phyloP scores from a whole-genome alignment of 2,888 invertebrate genomes.

The Andrena bucephala region DNA sequence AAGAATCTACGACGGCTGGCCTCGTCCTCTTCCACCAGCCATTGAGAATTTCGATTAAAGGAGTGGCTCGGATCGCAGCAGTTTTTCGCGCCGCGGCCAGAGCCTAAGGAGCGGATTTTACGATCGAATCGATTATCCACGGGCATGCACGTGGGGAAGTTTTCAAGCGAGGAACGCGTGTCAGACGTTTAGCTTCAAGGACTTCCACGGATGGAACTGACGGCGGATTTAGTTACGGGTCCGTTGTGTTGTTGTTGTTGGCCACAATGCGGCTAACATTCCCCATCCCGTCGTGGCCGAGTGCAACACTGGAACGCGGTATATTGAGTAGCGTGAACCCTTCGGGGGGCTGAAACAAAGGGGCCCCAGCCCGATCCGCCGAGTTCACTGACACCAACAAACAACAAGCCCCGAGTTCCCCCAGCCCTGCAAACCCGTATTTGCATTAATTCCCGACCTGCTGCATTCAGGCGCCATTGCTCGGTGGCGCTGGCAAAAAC shows the following conservation, averaged over 20 bases:
- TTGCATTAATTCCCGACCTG: constrained; percentile 2
- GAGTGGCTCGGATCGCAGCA: constrained; percentile 33
- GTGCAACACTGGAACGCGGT: constrained; percentile 8
- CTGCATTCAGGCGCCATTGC: neutral
- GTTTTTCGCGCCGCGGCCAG: constrained; percentile 50
- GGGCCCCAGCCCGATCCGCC: constrained; percentile 42
- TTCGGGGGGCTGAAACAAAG: constrained; percentile 59
- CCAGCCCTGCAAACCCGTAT: neutral
- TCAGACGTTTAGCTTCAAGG: constrained; percentile 73
- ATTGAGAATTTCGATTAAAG: neutral
- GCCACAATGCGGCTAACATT: constrained; percentile 52
- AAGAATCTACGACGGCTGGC: no score
- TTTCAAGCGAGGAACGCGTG: constrained; percentile 73
- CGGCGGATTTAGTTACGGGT: constrained; percentile 69
- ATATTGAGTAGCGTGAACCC: constrained; percentile 52
- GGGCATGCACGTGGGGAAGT: constrained; percentile 74
- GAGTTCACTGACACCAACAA: constrained; percentile 47
- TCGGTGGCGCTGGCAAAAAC: neutral
- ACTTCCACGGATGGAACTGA: constrained; percentile 74
- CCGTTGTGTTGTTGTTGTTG: constrained; percentile 65
- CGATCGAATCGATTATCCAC: constrained; percentile 80
- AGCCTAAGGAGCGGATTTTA: constrained; percentile 76
- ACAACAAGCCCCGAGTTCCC: constrained; percentile 9
- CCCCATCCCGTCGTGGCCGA: constrained; percentile 32
- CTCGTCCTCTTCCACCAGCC: no score